phyloP scores from a whole-genome alignment of 2,888 invertebrate species.

The Volucella inflata region DNA sequence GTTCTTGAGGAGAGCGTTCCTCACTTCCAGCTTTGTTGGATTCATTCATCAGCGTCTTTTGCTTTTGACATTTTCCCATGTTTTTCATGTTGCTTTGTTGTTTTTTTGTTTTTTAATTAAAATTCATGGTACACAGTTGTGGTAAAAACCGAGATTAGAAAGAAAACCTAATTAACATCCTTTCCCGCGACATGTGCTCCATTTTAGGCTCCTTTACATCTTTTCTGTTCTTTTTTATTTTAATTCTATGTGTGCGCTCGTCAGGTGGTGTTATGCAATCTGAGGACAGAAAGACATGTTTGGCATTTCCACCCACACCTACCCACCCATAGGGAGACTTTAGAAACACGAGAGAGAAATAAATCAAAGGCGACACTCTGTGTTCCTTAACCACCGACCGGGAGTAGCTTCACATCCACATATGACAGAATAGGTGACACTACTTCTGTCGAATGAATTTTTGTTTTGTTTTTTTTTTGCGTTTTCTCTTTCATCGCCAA shows the following conservation, averaged over 20 bases:
- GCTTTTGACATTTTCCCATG: slow-evolving; percentile 58
- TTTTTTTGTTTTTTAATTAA: slow-evolving; percentile 63
- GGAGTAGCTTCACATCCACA: no score
- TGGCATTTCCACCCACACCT: not conserved
- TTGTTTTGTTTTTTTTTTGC: not conserved
- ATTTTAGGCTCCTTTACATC: slow-evolving; percentile 12
- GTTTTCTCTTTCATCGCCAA: slow-evolving; percentile 1
- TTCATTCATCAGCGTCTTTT: slow-evolving; percentile 68
- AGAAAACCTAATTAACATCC: slow-evolving; percentile 71
- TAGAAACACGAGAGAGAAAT: no score
- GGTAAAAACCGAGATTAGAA: slow-evolving; percentile 54
- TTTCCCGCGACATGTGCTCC: slow-evolving; percentile 63
- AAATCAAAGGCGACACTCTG: no score
- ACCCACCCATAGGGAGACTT: no score
- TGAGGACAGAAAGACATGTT: not conserved
- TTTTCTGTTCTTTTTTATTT: slow-evolving; percentile 1
- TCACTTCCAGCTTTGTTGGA: slow-evolving; percentile 36
- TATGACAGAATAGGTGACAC: no score
- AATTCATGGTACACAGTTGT: slow-evolving; percentile 61
- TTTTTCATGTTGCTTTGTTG: slow-evolving; percentile 12
- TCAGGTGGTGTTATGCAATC: slow-evolving; percentile 3
- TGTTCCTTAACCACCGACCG: no score
- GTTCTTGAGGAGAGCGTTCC: slow-evolving; percentile 37
- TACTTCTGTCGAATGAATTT: not conserved
- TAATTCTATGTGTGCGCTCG: not conserved